A percentile compares a stretch with the other conserved stretches of the same genome.
These are phyloP conservation scores for Muscicapa striata DNA, from an alignment of 2,797 vertebrate species.

Conservation along the genomic window DNA sequence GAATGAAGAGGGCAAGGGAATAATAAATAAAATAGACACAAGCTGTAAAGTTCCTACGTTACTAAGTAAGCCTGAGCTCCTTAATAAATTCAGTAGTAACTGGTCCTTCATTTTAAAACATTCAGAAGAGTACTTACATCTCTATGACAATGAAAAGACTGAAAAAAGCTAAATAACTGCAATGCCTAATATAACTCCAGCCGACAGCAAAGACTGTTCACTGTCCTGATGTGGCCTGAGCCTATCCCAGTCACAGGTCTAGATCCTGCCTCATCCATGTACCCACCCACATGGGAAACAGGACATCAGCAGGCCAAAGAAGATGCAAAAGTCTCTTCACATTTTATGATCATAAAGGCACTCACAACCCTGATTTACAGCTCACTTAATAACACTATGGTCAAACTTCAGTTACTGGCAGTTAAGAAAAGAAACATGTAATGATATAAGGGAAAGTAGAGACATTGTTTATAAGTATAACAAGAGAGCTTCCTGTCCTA, in stretches of 20 bases:
- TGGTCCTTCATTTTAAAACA: neutral
- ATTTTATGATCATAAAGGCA: neutral
- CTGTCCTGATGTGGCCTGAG: neutral
- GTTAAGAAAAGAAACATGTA: neutral
- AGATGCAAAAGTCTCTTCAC: neutral
- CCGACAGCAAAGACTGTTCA: neutral
- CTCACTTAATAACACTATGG: neutral
- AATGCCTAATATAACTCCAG: neutral
- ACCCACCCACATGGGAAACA: neutral
- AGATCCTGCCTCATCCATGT: neutral
- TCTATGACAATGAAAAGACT: neutral
- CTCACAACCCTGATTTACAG: neutral
- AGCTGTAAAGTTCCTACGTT: neutral
- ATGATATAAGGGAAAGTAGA: neutral
- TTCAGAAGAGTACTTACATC: neutral
- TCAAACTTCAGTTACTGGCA: neutral
- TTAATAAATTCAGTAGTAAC: neutral
- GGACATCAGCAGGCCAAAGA: neutral
- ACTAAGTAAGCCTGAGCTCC: neutral
- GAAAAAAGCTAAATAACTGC: neutral
- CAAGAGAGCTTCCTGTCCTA: neutral
- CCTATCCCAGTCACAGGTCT: neutral
- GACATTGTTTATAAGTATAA: neutral
- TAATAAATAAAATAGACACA: neutral
- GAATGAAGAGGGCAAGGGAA: neutral